These are phyloP conservation scores for Neocrepidodera transversa DNA, from an alignment of 2,888 invertebrate species.

Conservation along the genomic window DNA sequence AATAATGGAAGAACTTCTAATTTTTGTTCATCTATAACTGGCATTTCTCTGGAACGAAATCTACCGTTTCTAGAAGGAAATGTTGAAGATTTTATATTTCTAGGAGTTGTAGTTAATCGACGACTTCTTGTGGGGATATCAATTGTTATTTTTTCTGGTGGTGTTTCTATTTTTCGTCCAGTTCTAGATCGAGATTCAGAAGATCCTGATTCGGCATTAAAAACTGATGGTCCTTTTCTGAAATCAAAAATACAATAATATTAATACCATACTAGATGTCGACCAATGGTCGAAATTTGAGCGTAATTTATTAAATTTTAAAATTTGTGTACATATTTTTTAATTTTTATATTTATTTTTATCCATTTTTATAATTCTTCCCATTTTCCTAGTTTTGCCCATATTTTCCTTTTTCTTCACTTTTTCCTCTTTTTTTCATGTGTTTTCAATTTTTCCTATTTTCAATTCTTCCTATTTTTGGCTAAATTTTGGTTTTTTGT, in stretches of 20 bases:
- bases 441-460: too few species aligned
- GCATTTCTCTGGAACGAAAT: slow-evolving; percentile 45
- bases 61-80: slow-evolving; percentile 23
- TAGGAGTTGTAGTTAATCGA: slow-evolving; percentile 10
- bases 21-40: slow-evolving; percentile 54
- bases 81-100: not conserved
- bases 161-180: slow-evolving; percentile 25
- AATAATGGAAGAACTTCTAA: slow-evolving; percentile 57
- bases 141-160: slow-evolving; percentile 38
- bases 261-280: not conserved
- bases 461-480: too few species aligned
- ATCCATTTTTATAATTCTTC: too few species aligned
- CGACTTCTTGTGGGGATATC: slow-evolving; percentile 29
- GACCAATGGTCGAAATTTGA: too few species aligned
- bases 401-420: too few species aligned
- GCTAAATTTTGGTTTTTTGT: too few species aligned
- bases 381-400: too few species aligned
- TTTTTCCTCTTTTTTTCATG: too few species aligned
- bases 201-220: slow-evolving; percentile 28
- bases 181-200: slow-evolving; percentile 27
- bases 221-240: slow-evolving; percentile 37
- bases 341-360: too few species aligned
- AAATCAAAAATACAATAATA: not conserved
- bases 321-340: too few species aligned
- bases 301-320: too few species aligned